These are phyloP conservation scores for Acanthoscelides obtectus DNA, from an alignment of 2,888 invertebrate species.

Conservation along the genomic window DNA sequence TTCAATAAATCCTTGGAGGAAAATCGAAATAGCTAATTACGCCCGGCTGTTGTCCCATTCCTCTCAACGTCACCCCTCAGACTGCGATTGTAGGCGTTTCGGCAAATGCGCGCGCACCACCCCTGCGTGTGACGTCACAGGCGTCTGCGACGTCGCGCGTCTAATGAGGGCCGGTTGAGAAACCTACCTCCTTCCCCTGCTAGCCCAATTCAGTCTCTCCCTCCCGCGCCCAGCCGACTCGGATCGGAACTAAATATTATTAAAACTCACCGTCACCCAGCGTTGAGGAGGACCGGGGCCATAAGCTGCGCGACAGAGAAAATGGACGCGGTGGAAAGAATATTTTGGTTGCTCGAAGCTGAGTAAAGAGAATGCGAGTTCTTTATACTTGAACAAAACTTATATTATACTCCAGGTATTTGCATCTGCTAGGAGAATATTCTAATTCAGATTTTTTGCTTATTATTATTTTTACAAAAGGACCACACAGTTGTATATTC, in stretches of 20 bases:
- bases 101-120: conserved; percentile 38
- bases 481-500: too few relatives aligned
- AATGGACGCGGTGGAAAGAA: too few relatives aligned
- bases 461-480: too few relatives aligned
- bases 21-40: conserved; percentile 1
- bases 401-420: too few relatives aligned
- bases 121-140: conserved; percentile 34
- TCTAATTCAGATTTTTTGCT: too few relatives aligned
- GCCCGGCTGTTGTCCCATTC: neutral
- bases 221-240: conserved; percentile 7
- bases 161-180: conserved; percentile 32
- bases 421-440: too few relatives aligned
- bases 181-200: conserved; percentile 20
- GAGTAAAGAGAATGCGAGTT: too few relatives aligned
- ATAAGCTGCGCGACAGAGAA: neutral
- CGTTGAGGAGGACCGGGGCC: conserved; percentile 6
- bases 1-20: too few relatives aligned
- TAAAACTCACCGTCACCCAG: conserved; percentile 31
- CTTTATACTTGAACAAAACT: too few relatives aligned
- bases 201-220: conserved; percentile 7
- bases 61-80: neutral
- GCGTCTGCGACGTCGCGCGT: conserved; percentile 28
- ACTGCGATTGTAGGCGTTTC: conserved; percentile 27
- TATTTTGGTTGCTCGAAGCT: too few relatives aligned
- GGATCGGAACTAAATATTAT: conserved; percentile 28